Base-by-base conservation (phyloP, 1,140 invertebrate genomes). In the Phocides pigmalion region DNA sequence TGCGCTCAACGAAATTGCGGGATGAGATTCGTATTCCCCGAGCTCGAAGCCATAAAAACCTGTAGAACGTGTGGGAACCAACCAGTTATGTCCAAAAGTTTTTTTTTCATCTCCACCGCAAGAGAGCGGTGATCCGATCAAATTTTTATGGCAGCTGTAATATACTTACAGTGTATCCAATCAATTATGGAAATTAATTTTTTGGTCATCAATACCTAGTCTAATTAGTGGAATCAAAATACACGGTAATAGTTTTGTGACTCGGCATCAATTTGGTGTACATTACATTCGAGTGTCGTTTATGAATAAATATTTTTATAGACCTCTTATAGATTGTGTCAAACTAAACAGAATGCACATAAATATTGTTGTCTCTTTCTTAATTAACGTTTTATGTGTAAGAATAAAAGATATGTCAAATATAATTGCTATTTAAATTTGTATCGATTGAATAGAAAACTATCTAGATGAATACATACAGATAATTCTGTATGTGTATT, bases 61-160 rank as follows among this genome's bases (percentile, higher is more conserved):
- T 42, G 69, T 62, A 53, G 62, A 63, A 47, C 66, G 67, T 76
- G 68, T 71, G 71, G 66, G 71, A 76, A 74, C 66, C 64, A 54
- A 69, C 44, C 63, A 56, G 61, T 72, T 73, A 62, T 65, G 54
- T 66, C 59, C 47, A 39, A 64, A 63, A 39, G 22, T 17, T 61
- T 65, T 56, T 70, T 70, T 65, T 64, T 59, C n/a, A n/a, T n/a
- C 42, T 41, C 62, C 61, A 54, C 62, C 61, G 62, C 64, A 64
- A 69, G 56, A 64, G 70, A 70, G 67, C 51, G 53, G 63, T 67
- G 58, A 58, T 62, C 58, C 64, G 71, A 76, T 76, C 68, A 74
- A 74, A 74, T 74, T 76, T 73, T 76, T 71, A 76, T 76, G 68
- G 64, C 71, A 74, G 64, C 63, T 46, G 51, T 62, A 56, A 58